A percentile compares a stretch with the other conserved stretches of the same genome.
Conservation (phyloP, 2,797 vertebrate genomes). For the Tokudaia muenninki region DNA sequence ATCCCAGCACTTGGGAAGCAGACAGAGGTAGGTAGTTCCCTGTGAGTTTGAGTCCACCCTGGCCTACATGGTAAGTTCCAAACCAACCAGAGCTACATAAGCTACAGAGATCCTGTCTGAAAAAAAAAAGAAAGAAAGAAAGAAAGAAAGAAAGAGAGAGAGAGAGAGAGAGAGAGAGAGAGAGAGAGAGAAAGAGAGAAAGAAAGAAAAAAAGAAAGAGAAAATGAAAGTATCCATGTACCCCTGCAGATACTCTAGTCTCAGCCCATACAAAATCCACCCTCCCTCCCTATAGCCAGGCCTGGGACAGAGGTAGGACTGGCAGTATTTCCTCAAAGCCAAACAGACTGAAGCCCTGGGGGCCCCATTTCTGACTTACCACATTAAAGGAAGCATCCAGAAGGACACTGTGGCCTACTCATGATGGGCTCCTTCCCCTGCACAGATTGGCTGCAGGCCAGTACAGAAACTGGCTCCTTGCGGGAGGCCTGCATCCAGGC, state of each 20-base stretch:
- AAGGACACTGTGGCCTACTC: not conserved
- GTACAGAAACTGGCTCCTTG: not conserved
- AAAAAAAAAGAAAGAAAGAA: not conserved
- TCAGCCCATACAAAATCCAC: not conserved
- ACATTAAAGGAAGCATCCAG: not conserved
- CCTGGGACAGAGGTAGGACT: fast-evolving
- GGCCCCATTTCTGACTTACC: not conserved
- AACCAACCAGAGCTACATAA: not conserved
- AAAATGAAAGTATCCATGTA: not conserved
- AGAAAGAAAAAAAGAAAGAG: not conserved
- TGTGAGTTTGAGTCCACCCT: not conserved
- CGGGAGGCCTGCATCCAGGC: not conserved
- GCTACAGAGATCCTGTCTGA: not conserved
- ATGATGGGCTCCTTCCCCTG: not conserved
- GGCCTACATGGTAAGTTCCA: not conserved
- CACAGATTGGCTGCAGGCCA: conserved; percentile 7
- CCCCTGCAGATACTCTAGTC: not conserved
- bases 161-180: not conserved
- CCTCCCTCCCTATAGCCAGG: not conserved
- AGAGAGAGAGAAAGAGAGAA: not conserved
- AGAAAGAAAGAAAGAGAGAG: not conserved
- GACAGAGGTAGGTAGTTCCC: not conserved
- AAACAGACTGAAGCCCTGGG: not conserved
- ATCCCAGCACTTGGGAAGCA: not conserved
- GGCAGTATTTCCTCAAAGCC: not conserved